Evolutionary conservation across 2,797 vertebrate genomes (phyloP).

Genomic region (Brachyrhaphis roseni): DNA sequence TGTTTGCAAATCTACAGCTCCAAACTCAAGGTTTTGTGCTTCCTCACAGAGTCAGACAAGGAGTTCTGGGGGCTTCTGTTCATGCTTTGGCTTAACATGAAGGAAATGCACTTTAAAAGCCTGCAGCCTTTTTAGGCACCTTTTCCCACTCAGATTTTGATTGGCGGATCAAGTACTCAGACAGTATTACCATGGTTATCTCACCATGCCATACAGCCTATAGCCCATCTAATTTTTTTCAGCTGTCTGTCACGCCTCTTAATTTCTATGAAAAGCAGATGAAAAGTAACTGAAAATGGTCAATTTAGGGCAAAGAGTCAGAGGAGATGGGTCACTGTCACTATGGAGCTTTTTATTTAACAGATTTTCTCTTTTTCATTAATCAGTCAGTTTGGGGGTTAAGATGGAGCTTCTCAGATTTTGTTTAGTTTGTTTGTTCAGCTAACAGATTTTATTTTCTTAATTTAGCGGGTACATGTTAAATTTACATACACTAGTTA

Average conservation of each 20-base stretch:
- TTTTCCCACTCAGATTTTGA: conserved; percentile 57
- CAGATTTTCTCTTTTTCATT: not conserved
- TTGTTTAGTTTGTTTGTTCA: not conserved
- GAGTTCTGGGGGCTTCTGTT: conserved; percentile 39
- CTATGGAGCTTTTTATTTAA: conserved; percentile 5
- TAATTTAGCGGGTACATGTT: not conserved
- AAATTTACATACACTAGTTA: not conserved
- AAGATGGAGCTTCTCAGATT: not conserved
- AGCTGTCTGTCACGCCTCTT: conserved; percentile 58
- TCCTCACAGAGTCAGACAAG: conserved; percentile 43
- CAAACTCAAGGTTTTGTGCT: conserved; percentile 54
- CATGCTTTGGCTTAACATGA: conserved; percentile 37
- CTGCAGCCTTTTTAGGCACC: conserved; percentile 51
- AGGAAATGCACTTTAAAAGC: conserved; percentile 50
- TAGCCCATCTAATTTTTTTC: conserved; percentile 59
- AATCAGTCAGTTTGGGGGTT: not conserved
- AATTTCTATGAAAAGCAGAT: conserved; percentile 58
- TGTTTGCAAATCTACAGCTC: conserved; percentile 58
- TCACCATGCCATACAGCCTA: conserved; percentile 52
- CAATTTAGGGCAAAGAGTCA: conserved; percentile 8
- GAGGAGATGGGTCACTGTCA: conserved; percentile 28
- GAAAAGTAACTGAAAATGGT: conserved; percentile 40
- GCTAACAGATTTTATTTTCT: not conserved
- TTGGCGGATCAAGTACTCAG: conserved; percentile 62
- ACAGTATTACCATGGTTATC: conserved; percentile 69